Evolutionary conservation across 1,140 invertebrate genomes (phyloP).

Genomic region (Eriosoma lanigerum): DNA sequence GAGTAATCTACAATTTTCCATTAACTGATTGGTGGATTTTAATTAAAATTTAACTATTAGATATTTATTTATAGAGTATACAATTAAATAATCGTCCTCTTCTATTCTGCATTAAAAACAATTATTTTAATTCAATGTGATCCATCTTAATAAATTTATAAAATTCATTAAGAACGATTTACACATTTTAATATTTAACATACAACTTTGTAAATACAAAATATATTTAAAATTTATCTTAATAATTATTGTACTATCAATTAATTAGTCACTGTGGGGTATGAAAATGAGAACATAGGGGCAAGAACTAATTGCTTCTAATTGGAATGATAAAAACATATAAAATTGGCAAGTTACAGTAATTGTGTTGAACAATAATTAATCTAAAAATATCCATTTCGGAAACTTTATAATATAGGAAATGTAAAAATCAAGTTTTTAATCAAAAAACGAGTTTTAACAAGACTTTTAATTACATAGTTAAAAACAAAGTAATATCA

Average conservation of each 20-base stretch:
- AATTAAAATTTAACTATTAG: not conserved
- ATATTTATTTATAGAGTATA: not conserved
- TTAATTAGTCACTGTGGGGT: not conserved
- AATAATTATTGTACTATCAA: not conserved
- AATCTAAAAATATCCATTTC: too few species aligned
- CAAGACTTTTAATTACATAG: not conserved
- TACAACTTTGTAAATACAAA: not conserved
- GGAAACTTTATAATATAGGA: not conserved
- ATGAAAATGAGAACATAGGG: not conserved
- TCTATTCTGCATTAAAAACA: too few species aligned
- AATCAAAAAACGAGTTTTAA: not conserved
- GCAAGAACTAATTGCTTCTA: not conserved
- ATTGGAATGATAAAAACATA: not conserved
- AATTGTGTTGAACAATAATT: not conserved
- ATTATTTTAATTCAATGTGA: too few species aligned
- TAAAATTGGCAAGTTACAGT: conserved; percentile 17
- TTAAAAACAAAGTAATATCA: not conserved
- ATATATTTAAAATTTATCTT: not conserved
- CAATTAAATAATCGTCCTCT: not conserved
- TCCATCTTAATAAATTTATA: too few species aligned
- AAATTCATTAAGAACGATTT: not conserved
- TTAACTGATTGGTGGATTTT: too few species aligned
- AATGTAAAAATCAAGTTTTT: not conserved
- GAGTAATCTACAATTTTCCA: too few species aligned
- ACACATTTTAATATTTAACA: too few species aligned